phyloP scores from a whole-genome alignment of 2,888 invertebrate species.

The Drosophila helvetica region DNA sequence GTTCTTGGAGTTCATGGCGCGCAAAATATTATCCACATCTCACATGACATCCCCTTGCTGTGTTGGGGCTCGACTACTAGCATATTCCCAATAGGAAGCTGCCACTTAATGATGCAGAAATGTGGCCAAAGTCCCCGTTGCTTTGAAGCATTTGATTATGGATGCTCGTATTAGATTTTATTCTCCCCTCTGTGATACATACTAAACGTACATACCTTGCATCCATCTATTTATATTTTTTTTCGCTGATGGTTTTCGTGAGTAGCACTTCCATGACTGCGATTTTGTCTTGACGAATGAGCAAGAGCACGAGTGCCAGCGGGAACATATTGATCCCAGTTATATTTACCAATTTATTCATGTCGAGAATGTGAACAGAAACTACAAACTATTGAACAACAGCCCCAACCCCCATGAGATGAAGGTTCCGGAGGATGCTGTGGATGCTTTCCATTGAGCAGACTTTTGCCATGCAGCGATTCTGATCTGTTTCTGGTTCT shows the following conservation, averaged over 20 bases:
- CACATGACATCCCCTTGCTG: slow-evolving; percentile 37
- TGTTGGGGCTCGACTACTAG: too few species aligned
- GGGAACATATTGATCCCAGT: slow-evolving; percentile 51
- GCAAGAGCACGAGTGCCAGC: too few species aligned
- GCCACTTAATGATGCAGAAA: slow-evolving; percentile 74
- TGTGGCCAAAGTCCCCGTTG: slow-evolving; percentile 48
- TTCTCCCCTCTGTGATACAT: background rate
- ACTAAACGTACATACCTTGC: background rate
- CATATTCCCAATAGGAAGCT: slow-evolving; percentile 63
- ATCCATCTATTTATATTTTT: background rate
- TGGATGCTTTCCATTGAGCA: slow-evolving; percentile 6
- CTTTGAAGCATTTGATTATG: slow-evolving; percentile 61
- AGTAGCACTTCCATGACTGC: slow-evolving; percentile 13
- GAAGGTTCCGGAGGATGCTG: too few species aligned
- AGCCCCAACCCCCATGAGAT: background rate
- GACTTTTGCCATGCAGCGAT: slow-evolving; percentile 35
- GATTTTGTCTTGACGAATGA: slow-evolving; percentile 51
- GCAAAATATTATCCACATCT: slow-evolving; percentile 45
- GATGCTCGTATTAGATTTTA: slow-evolving; percentile 20
- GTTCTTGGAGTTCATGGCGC: too few species aligned
- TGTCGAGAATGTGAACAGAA: slow-evolving; percentile 62
- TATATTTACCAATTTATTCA: slow-evolving; percentile 66
- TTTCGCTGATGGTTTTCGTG: background rate
- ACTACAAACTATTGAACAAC: slow-evolving; percentile 35
- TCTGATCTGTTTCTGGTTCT: slow-evolving; percentile 19